These are phyloP conservation scores for Echinarachnius parma DNA, from an alignment of 53 echinoderm and acorn worm species.

Conservation along the genomic window DNA sequence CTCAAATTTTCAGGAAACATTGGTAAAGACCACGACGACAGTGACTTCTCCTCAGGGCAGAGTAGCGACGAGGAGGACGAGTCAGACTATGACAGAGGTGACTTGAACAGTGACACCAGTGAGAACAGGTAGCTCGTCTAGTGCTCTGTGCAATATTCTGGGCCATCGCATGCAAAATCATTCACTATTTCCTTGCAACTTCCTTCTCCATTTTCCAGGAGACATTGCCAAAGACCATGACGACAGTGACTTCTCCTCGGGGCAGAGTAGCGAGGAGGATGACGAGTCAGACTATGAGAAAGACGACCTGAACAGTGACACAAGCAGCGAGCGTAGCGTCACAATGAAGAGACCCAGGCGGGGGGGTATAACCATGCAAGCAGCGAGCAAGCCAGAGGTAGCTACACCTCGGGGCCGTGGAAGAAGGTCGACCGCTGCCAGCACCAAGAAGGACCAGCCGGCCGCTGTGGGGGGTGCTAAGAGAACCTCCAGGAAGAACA, in stretches of 20 bases:
- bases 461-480: too few species aligned
- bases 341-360: slow-evolving; percentile 16
- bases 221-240: slow-evolving; percentile 28
- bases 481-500: too few species aligned
- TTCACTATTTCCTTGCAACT: too few species aligned
- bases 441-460: slow-evolving; percentile 9
- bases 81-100: slow-evolving; percentile 39
- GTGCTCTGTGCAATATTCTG: too few species aligned
- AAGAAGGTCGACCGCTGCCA: neutral
- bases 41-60: slow-evolving; percentile 59
- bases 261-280: slow-evolving; percentile 55
- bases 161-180: too few species aligned
- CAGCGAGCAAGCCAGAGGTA: slow-evolving; percentile 1
- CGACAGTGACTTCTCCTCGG: slow-evolving; percentile 66
- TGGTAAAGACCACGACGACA: slow-evolving; percentile 46
- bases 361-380: neutral
- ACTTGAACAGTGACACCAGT: slow-evolving; percentile 30
- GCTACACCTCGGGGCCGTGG: too few species aligned
- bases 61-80: slow-evolving; percentile 60
- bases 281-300: slow-evolving; percentile 39
- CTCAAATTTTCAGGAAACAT: slow-evolving; percentile 9
- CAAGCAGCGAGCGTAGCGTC: slow-evolving; percentile 26
- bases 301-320: slow-evolving; percentile 43
- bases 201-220: slow-evolving; percentile 1
- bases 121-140: too few species aligned